Evolutionary conservation across 53 echinoderm and acorn worm genomes (phyloP), one percentile per base, ranked within the genome.

Genomic region (Holothuria scabra): DNA sequence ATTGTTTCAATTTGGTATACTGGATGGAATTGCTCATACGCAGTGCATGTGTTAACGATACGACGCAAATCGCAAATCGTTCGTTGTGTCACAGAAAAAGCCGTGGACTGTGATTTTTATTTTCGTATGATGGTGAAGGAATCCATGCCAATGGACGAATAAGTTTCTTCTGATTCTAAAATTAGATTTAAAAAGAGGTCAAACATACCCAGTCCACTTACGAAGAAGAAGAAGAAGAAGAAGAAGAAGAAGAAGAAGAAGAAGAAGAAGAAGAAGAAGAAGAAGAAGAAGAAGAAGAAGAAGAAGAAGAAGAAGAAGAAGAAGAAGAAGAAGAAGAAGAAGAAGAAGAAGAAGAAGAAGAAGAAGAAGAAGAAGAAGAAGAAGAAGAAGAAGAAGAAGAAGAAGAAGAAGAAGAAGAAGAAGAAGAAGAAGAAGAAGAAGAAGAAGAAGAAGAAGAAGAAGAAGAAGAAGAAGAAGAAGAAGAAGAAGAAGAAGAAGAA

Each of bases 261-360:
- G 24, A 23, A 66, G 24, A 23, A 66, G 24, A 12, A 18, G 24
- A 12, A 66, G 24, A 26, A 19, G 16, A 66, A 66, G 28, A 66
- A n/a, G 67, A 66, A 25, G 67, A 66, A 66, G 28, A 25, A 66
- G 67, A n/a, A 66, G 67, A 58, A 58, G 58, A 58, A 58, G 58
- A 13, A 13, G 20, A 58, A 58, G 20, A 58, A 20, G 20, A 58
- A 20, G 20, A 58, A 20, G 20, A 58, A 20, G 20, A 58, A 20
- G 20, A 58, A 20, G 20, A 58, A 20, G 20, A 58, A 20, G 20
- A 58, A 20, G 20, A 58, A 20, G 20, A 58, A 20, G 20, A 58
- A 20, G 20, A 58, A 20, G 20, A 58, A 20, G 20, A 58, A 16
- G 58, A 13, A 13, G 20, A 58, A 58, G 20, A 58, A 20, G 20